Percentiles rank a stretch among this genome's conserved stretches.
phyloP scores from a whole-genome alignment of 2,888 invertebrate genomes.

The Habrosyne pyritoides region DNA sequence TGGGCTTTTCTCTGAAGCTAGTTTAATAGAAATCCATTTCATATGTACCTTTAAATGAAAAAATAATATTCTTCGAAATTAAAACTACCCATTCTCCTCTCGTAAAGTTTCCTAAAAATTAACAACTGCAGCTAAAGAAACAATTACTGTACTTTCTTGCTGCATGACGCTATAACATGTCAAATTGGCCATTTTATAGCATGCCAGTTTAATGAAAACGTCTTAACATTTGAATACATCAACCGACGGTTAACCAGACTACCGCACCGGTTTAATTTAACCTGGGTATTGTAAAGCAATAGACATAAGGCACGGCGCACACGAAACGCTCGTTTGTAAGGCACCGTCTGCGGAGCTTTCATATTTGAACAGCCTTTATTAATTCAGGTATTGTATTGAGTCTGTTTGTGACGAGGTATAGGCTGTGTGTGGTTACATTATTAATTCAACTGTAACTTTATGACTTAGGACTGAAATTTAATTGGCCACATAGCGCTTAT shows the following conservation, averaged over 20 bases:
- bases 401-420: neutral
- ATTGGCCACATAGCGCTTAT: neutral
- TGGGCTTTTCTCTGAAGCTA: too few relatives aligned
- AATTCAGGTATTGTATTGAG: conserved; percentile 43
- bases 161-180: too few relatives aligned
- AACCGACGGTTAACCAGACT: neutral
- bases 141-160: too few relatives aligned
- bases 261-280: conserved; percentile 1
- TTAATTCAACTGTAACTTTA: neutral
- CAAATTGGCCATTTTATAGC: too few relatives aligned
- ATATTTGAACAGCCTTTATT: conserved; percentile 47
- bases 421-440: neutral
- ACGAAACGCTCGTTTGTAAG: conserved; percentile 48
- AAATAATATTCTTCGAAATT: neutral
- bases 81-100: too few relatives aligned
- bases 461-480: neutral
- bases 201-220: neutral
- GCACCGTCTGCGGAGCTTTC: conserved; percentile 39
- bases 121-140: too few relatives aligned
- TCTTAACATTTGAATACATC: neutral
- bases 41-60: too few relatives aligned
- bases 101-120: too few relatives aligned
- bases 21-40: too few relatives aligned
- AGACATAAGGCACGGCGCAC: conserved; percentile 34
- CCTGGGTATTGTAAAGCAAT: conserved; percentile 2